Evolutionary conservation across 2,888 invertebrate genomes (phyloP), one percentile per base, ranked within the genome.

Genomic region (Xestia ashworthii): DNA sequence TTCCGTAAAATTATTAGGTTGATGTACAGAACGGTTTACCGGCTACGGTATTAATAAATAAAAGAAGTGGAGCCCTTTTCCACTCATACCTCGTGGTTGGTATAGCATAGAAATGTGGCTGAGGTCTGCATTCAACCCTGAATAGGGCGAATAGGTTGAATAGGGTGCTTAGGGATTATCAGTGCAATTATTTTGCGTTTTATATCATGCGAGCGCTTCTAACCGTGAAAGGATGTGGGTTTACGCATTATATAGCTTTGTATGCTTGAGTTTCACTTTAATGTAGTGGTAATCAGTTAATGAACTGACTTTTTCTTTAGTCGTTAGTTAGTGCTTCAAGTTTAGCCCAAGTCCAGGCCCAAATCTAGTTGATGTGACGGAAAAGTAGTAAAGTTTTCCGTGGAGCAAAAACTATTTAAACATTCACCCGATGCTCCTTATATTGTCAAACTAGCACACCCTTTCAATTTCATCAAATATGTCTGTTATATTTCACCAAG

Each of bases 161-260:
- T 16, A 71, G 82, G 62, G 25, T 81, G 73, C 78, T 82, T 60
- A 71, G 53, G 55, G 77, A 60, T 32, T 77, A 83, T 85, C 74
- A 72, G 78, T 32, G 86, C 82, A 78, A 85, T 83, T 85, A 83
- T 74, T 65, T 70, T 32, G 41, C 55, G 12, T 74, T 81, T 77
- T 77, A 78, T 53, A 71, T 71, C 14, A 62, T 3, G 60, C 72
- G 74, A 60, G 82, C 46, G 74, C 66, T 85, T 74, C 66, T 70
- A 58, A 70, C 46, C 60, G 19, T 53, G 67, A 66, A 72, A 48
- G 32, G 44, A 48, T 65, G 32, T 50, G 38, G 69, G 70, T 66
- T 60, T 48, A 71, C 60, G 78, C 78, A 67, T 76, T 6, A 62
- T 77, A 67, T 67, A 55, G 32, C 41, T 60, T 48, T n/a, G 4